phyloP scores from a whole-genome alignment of 2,113 vertebrate genomes.

The Cavia porcellus region DNA sequence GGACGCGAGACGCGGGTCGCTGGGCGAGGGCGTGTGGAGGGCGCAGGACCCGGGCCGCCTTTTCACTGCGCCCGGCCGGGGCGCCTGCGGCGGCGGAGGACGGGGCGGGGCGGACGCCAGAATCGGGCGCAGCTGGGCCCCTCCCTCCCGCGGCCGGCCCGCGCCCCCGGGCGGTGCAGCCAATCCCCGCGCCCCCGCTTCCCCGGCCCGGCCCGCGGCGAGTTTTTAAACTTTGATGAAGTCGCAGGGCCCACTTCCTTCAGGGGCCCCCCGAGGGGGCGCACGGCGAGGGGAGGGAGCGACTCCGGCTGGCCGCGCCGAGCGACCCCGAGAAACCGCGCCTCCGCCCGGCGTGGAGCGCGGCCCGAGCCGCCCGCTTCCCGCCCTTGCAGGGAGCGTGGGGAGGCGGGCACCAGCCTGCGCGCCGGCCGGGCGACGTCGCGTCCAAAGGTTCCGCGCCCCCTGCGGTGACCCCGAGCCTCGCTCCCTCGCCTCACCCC shows the following conservation, averaged over 20 bases:
- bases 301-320: background rate
- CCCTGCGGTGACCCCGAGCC: background rate
- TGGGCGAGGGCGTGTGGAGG: slow-evolving; percentile 28
- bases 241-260: slow-evolving; percentile 85
- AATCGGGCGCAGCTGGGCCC: slow-evolving; percentile 80
- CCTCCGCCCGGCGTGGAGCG: slow-evolving; percentile 53
- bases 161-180: slow-evolving; percentile 76
- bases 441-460: background rate
- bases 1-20: slow-evolving; percentile 34
- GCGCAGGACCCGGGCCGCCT: slow-evolving; percentile 67
- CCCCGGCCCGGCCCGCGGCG: slow-evolving; percentile 51
- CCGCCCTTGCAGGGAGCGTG: background rate
- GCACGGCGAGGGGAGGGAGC: background rate
- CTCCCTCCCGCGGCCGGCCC: slow-evolving; percentile 61
- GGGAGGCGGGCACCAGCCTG: background rate
- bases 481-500: background rate
- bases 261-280: slow-evolving; percentile 78
- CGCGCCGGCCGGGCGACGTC: background rate
- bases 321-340: slow-evolving; percentile 75
- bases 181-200: slow-evolving; percentile 82
- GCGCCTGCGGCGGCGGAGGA: slow-evolving; percentile 64
- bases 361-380: background rate
- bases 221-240: slow-evolving; percentile 88
- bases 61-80: slow-evolving; percentile 77
- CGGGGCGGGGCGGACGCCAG: slow-evolving; percentile 75